Evolutionary conservation across 2,888 invertebrate genomes (phyloP), one percentile per base, ranked within the genome.

Genomic region (Hypercompe scribonia): DNA sequence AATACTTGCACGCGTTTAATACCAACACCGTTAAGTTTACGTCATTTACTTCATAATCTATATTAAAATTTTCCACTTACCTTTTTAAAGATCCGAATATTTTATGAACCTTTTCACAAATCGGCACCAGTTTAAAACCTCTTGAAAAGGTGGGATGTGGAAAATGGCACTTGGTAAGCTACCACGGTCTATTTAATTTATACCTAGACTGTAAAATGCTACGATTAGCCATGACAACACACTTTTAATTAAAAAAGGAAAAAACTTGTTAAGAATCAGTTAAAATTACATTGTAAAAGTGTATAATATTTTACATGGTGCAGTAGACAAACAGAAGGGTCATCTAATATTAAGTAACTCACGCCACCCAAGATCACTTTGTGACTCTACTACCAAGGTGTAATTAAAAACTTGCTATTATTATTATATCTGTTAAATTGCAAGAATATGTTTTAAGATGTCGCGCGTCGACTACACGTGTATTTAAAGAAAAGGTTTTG

Each of bases 101-200:
- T 68, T 46, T 54, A 68, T 68, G 34, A n/a, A 54, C 54, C n/a
- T 24, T 68, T 50, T 18, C 54, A 66, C 54, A 34, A 15, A 34
- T 33, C n/a, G 7, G 13, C 54, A 68, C 54, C 34, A 54, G 33
- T 68, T 68, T 46, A 34, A 68, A 68, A 68, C 11, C 10, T 18
- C 33, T 33, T 3, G 24, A 33, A 33, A 24, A 67, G 33, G 46
- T 50, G 21, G 50, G 24, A 31, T 31, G 31, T 24, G 15, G 21
- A 31, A 24, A 24, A 67, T 67, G 24, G 46, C 67, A 50, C 67
- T 67, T n/a, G 50, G 50, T 21, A 54, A 50, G 28, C 24, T 33
- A 34, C 15, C 50, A 34, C 24, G 50, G 50, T 34, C 50, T 68
- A 54, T 68, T 68, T n/a, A 18, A 54, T 33, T 54, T 33, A 68